Evolutionary conservation across 1,140 invertebrate species (phyloP), one percentile per base, ranked within the genome.

Genomic region (Magallana gigas): DNA sequence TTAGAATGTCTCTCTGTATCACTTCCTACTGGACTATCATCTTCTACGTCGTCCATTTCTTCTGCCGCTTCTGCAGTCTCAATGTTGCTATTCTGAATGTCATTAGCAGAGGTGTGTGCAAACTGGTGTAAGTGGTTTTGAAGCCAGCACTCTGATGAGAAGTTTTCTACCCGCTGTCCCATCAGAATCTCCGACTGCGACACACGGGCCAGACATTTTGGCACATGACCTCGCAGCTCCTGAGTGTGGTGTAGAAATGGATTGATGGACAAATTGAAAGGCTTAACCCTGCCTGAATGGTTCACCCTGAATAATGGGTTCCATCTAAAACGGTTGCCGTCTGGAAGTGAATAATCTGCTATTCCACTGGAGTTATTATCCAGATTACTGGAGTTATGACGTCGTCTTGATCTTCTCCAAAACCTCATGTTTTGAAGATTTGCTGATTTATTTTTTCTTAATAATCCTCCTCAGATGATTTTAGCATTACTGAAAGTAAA

Each of bases 141-240:
- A 36, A 91, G 71, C 91, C 91, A 91, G 71, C 91, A 91, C 14
- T 88, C 86, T 48, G 87, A 57, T 36, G 91, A 91, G 68, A 89
- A 91, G 76, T 91, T 89, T 56, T 91, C 91, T 8, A 88, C 84
- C 16, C 85, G 68, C 12, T 85, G 88, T 18, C 89, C 91, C 57
- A 12, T 64, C n/a, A 91, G 83, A 83, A 91, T 87, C 11, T 89
- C 71, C 9, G 88, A 88, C 12, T 87, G 87, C 29, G 90, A 87
- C 7, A 89, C 87, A n/a, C 81, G 82, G 59, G 82, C 81, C 7
- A 91, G 76, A 81, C 89, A 89, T 64, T 90, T 91, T 76, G 91
- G 91, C 18, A 88, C 87, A 87, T 88, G 64, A 4, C 36, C 36
- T 48, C 36, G 36, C 36, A 48, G 36, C 9, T 58, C 59, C 16